Evolutionary conservation across 2,797 vertebrate genomes (phyloP).

Genomic region (Enoplosus armatus): DNA sequence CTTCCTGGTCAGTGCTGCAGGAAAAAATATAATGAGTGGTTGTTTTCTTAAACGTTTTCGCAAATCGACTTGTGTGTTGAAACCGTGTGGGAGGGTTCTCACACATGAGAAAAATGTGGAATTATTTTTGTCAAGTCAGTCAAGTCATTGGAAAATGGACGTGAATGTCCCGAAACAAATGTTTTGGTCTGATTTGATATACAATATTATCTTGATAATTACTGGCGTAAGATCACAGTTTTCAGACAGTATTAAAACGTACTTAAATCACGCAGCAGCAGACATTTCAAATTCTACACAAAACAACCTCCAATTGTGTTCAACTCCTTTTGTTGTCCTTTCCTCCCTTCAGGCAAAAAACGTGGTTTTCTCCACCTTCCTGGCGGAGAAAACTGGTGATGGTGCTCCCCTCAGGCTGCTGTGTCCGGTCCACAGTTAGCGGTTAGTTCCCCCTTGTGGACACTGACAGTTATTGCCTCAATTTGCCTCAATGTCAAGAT

Average conservation of each 20-base stretch:
- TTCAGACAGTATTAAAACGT: neutral
- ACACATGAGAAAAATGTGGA: neutral
- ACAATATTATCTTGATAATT: neutral
- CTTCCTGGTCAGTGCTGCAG: constrained; percentile 51
- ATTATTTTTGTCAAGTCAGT: neutral
- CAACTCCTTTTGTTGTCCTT: neutral
- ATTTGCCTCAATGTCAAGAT: neutral
- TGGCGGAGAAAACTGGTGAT: no score
- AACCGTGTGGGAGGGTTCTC: neutral
- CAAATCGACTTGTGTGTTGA: neutral
- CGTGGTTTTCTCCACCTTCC: no score
- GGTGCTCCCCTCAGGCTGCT: no score
- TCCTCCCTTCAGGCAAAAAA: neutral
- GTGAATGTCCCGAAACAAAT: neutral
- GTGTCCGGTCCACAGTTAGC: neutral
- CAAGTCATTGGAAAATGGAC: neutral
- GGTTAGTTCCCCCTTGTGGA: neutral
- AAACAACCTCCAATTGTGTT: no score
- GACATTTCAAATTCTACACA: no score
- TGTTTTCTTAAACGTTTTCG: no score
- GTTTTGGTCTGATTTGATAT: neutral
- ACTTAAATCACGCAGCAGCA: neutral
- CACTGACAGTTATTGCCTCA: neutral
- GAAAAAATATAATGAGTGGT: neutral
- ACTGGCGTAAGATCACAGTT: no score